Conservation (phyloP, 2,888 invertebrate species). For the Tenthredo mesomela region DNA sequence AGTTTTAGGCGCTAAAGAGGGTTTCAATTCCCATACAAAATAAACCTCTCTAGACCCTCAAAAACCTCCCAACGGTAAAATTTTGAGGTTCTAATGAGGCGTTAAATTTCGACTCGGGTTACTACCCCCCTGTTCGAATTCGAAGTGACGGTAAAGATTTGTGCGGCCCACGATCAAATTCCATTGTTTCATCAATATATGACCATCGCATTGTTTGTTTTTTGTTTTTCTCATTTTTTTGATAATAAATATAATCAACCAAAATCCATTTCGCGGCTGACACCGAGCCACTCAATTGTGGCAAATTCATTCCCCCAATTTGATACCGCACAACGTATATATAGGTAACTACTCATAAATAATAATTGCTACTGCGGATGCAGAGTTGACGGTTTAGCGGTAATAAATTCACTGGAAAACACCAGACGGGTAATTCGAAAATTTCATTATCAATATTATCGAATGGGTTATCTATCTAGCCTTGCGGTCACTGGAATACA, state of each 20-base stretch:
- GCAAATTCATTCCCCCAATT: background rate
- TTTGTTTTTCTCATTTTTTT: background rate
- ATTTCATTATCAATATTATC: constrained; percentile 10
- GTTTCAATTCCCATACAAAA: too few species aligned
- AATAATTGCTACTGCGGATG: constrained; percentile 21
- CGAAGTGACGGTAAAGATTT: background rate
- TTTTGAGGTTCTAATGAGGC: too few species aligned
- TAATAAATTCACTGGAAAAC: constrained; percentile 2
- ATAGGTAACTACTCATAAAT: constrained; percentile 19
- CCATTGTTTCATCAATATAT: background rate
- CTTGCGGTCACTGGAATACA: background rate
- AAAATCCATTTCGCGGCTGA: background rate
- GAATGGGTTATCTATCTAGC: background rate
- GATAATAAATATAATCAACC: background rate
- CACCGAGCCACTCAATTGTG: background rate
- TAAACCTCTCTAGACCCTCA: too few species aligned
- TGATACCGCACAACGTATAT: background rate
- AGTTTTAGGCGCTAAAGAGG: too few species aligned
- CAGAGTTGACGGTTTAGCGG: background rate
- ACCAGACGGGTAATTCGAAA: constrained; percentile 3
- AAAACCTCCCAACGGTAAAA: too few species aligned
- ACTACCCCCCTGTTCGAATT: background rate
- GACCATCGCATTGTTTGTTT: background rate
- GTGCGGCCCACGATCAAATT: background rate
- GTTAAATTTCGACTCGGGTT: too few species aligned